Percentiles rank a stretch among this genome's conserved stretches.
phyloP scores from a whole-genome alignment of 2,797 vertebrate genomes.

The Philypnodon macrostomus region DNA sequence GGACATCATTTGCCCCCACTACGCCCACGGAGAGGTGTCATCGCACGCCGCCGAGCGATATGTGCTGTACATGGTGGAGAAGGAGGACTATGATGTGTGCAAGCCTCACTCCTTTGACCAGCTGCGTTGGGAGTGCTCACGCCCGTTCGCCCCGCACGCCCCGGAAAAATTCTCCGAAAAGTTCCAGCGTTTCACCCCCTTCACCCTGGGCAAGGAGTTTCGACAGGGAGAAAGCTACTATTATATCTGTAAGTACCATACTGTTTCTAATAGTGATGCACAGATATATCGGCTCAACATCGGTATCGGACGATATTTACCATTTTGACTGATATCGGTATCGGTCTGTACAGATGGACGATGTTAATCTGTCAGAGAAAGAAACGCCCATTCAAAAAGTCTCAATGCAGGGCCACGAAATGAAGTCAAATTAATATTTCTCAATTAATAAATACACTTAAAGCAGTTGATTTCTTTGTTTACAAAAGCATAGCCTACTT shows the following conservation, averaged over 20 bases:
- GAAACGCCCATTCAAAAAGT: too few species aligned
- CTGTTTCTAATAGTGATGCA: too few species aligned
- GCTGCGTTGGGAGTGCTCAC: slow-evolving; percentile 92
- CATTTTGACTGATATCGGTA: too few species aligned
- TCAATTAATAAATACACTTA: too few species aligned
- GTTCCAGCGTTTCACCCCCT: slow-evolving; percentile 93
- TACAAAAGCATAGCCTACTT: too few species aligned
- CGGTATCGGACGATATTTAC: too few species aligned
- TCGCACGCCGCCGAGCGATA: slow-evolving; percentile 84
- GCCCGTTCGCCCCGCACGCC: slow-evolving; percentile 84
- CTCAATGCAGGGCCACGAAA: too few species aligned
- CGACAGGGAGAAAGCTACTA: slow-evolving; percentile 91
- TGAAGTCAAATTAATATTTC: too few species aligned
- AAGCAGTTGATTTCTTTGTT: too few species aligned
- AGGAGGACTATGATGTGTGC: slow-evolving; percentile 83
- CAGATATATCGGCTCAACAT: too few species aligned
- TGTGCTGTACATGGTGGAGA: slow-evolving; percentile 90
- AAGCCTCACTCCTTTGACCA: slow-evolving; percentile 87
- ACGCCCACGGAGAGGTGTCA: slow-evolving; percentile 75
- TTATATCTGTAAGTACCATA: slow-evolving; percentile 92
- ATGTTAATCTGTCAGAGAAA: too few species aligned
- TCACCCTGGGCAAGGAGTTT: slow-evolving; percentile 93
- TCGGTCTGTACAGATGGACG: too few species aligned
- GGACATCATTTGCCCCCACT: slow-evolving; percentile 95
- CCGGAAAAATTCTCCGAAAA: slow-evolving; percentile 93